A percentile compares a stretch with the other conserved stretches of the same genome.
Evolutionary conservation across 2,113 vertebrate species (phyloP).

Genomic region (Eupsittula cactorum): DNA sequence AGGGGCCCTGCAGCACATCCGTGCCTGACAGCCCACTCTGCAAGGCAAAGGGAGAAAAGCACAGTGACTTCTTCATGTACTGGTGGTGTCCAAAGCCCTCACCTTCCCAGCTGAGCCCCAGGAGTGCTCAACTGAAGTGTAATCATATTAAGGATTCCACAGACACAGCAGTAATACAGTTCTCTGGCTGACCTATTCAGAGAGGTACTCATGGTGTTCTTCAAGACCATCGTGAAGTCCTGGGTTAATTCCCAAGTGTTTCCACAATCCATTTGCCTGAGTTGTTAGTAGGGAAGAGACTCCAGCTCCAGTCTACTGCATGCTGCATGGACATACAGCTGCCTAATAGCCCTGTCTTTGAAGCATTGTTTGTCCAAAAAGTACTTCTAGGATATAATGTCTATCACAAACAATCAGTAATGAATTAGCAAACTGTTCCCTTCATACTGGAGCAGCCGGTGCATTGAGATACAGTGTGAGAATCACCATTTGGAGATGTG

Average conservation of each 20-base stretch:
- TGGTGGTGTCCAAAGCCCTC: not conserved
- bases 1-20: not conserved
- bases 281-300: not conserved
- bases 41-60: not conserved
- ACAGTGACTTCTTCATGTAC: accelerated
- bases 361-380: not conserved
- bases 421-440: not conserved
- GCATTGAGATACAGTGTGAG: not conserved
- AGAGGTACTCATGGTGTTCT: not conserved
- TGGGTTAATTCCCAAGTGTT: not conserved
- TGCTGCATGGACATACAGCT: not conserved
- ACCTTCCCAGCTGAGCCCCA: not conserved
- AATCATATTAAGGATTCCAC: not conserved
- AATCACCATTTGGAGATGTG: not conserved
- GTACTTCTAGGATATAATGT: not conserved
- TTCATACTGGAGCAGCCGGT: not conserved
- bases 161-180: not conserved
- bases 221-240: not conserved
- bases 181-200: not conserved
- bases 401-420: not conserved
- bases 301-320: not conserved
- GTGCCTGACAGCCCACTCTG: not conserved
- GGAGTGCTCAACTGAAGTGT: not conserved
- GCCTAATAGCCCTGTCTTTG: not conserved
- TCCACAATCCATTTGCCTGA: not conserved